Evolutionary conservation across 2,113 vertebrate genomes (phyloP).

Genomic region (Xenopus tropicalis): DNA sequence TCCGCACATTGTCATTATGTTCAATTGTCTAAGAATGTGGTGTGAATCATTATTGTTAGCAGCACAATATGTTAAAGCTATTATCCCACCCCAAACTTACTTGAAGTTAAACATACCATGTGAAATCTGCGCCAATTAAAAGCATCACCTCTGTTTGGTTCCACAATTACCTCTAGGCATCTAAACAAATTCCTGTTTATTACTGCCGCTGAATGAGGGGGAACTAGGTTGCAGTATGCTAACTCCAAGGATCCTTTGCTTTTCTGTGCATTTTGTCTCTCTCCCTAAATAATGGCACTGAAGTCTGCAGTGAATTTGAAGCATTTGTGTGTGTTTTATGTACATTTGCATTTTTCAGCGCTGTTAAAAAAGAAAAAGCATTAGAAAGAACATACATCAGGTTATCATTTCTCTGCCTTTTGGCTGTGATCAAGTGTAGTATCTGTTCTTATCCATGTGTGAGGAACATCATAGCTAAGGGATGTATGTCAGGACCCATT

Average conservation of each 20-base stretch:
- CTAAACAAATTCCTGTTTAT: neutral
- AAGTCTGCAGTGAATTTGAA: neutral
- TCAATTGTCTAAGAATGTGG: constrained; percentile 29
- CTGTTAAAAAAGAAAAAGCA: too few species aligned
- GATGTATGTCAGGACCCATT: too few species aligned
- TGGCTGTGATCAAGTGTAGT: too few species aligned
- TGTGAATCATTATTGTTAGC: constrained; percentile 23
- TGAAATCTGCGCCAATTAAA: neutral
- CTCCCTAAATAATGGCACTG: neutral
- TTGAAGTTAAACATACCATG: constrained; percentile 11
- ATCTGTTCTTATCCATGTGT: too few species aligned
- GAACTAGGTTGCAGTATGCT: neutral
- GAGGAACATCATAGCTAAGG: too few species aligned
- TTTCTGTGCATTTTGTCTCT: neutral
- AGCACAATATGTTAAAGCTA: neutral
- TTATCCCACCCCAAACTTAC: constrained; percentile 2
- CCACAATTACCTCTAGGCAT: neutral
- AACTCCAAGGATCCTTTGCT: neutral
- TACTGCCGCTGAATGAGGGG: neutral
- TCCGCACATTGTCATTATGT: constrained; percentile 27
- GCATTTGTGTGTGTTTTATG: too few species aligned
- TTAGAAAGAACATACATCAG: too few species aligned
- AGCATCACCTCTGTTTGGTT: constrained; percentile 5
- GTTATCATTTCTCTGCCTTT: too few species aligned
- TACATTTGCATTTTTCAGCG: too few species aligned